Conservation (phyloP, 2,888 invertebrate genomes). For the Lasioglossum pauxillum region DNA sequence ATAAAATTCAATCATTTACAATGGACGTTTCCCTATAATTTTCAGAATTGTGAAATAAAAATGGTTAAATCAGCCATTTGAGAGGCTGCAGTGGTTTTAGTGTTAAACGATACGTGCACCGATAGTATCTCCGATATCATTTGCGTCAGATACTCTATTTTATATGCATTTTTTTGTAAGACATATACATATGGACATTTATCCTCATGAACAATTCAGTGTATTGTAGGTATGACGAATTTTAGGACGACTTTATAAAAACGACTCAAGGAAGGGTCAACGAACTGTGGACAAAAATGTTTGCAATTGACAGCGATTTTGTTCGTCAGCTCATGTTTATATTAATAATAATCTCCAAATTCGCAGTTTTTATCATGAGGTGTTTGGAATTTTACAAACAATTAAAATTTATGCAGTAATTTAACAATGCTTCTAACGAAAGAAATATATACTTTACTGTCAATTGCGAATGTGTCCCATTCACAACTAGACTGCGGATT, state of each 20-base stretch:
- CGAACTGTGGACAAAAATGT: neutral
- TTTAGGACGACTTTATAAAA: neutral
- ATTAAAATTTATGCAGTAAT: neutral
- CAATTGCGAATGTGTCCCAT: neutral
- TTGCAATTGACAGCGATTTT: neutral
- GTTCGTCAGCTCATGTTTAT: neutral
- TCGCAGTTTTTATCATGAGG: neutral
- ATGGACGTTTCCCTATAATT: neutral
- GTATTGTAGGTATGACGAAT: neutral
- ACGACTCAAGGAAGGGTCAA: neutral
- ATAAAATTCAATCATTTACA: neutral
- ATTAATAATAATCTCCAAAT: neutral
- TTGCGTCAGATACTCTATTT: conserved; percentile 8
- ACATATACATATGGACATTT: neutral
- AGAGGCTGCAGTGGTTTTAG: neutral
- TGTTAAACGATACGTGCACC: neutral
- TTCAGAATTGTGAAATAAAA: neutral
- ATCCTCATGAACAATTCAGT: neutral
- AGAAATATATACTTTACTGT: neutral
- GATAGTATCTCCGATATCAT: neutral
- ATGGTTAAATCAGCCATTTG: neutral
- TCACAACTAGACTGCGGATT: neutral
- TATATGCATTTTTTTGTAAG: neutral
- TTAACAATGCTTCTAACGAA: neutral
- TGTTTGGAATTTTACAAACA: neutral